Percentiles rank a stretch among this genome's conserved stretches.
These are phyloP conservation scores for Pollachius pollachius DNA, from an alignment of 2,113 vertebrate species.

Conservation along the genomic window DNA sequence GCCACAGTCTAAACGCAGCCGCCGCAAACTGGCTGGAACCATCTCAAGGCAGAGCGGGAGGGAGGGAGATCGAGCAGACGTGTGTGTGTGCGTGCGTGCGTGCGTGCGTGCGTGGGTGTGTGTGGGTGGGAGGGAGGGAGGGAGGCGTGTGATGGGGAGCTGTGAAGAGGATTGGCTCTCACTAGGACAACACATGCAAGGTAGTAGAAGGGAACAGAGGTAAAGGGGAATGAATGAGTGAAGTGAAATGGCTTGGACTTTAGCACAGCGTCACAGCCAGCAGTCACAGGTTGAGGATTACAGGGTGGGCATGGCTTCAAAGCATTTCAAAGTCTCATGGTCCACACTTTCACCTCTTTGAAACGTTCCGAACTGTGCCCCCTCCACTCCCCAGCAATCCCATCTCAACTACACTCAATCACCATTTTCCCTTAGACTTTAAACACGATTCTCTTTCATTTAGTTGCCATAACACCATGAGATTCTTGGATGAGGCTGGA, in stretches of 20 bases:
- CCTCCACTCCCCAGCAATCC: neutral
- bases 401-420: neutral
- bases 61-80: neutral
- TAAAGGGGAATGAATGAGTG: neutral
- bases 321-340: constrained; percentile 56
- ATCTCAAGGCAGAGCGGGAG: constrained; percentile 40
- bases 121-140: neutral
- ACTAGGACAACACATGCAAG: constrained; percentile 27
- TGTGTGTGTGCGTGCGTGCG: neutral
- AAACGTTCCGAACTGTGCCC: neutral
- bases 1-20: constrained; percentile 50
- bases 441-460: too few species aligned
- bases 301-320: constrained; percentile 60
- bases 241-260: constrained; percentile 45
- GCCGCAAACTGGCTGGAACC: constrained; percentile 63
- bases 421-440: too few species aligned
- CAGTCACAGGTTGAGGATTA: constrained; percentile 71
- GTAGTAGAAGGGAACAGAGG: constrained; percentile 15
- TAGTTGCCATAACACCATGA: too few species aligned
- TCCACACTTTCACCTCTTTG: constrained; percentile 35
- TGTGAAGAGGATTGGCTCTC: constrained; percentile 2
- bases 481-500: too few species aligned
- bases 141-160: neutral
- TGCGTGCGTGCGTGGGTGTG: neutral
- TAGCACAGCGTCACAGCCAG: constrained; percentile 53